A percentile compares a stretch with the other conserved stretches of the same genome.
Conservation (phyloP, 2,797 vertebrate species). For the Aeoliscus strigatus region DNA sequence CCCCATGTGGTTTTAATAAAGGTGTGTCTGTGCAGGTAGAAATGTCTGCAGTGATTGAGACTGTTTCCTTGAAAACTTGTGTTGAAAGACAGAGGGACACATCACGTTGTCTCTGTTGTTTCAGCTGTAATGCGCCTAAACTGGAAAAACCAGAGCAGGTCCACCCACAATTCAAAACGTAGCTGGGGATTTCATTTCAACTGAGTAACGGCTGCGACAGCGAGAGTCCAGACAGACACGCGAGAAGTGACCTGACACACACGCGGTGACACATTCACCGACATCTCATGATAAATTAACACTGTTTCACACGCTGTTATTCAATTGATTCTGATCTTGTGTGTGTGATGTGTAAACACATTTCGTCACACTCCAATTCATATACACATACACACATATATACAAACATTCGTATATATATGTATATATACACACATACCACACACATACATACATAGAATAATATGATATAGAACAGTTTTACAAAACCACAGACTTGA, state of each 20-base stretch:
- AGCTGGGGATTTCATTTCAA: slow-evolving; percentile 12
- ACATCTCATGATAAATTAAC: slow-evolving; percentile 1
- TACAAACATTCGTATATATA: no score
- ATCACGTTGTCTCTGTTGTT: slow-evolving; percentile 31
- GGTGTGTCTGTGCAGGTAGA: no score
- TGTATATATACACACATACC: no score
- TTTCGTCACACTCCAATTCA: no score
- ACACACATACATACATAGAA: no score
- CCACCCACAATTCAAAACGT: slow-evolving; percentile 46
- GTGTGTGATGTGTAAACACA: no score
- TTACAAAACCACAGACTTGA: no score
- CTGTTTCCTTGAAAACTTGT: slow-evolving; percentile 5
- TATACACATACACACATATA: no score
- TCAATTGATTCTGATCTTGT: no score
- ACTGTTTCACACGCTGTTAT: slow-evolving; percentile 1
- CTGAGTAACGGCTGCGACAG: slow-evolving; percentile 4
- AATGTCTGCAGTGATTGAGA: slow-evolving; percentile 19
- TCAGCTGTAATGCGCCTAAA: slow-evolving; percentile 46
- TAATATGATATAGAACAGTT: no score
- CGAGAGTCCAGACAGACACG: slow-evolving; percentile 7
- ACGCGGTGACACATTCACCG: slow-evolving; percentile 14
- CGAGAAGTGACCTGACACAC: slow-evolving; percentile 20
- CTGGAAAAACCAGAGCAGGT: slow-evolving; percentile 47
- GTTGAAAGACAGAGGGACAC: slow-evolving; percentile 2
- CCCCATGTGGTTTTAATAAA: slow-evolving; percentile 10